Evolutionary conservation across 2,797 vertebrate genomes (phyloP).

Genomic region (Coracias cyanogaster): DNA sequence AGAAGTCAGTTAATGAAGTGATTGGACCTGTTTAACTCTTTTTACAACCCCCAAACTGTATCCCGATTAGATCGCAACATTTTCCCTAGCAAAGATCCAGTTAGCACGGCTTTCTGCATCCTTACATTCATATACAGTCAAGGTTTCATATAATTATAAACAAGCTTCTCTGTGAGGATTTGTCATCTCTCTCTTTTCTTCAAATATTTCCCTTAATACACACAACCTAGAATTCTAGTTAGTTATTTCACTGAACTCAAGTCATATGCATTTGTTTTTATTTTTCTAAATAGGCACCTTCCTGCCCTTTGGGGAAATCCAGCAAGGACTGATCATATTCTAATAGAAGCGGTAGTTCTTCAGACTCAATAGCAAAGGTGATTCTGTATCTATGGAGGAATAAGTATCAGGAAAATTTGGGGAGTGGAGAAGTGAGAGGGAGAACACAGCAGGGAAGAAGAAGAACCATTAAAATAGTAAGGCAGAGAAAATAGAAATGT

Average conservation of each 20-base stretch:
- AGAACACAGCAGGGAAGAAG: neutral
- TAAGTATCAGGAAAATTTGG: neutral
- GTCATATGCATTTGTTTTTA: neutral
- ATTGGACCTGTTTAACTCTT: neutral
- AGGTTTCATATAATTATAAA: neutral
- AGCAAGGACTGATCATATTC: neutral
- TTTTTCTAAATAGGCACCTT: neutral
- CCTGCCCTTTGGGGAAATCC: neutral
- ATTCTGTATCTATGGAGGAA: neutral
- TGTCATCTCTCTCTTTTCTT: neutral
- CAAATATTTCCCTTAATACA: neutral
- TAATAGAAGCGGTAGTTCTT: neutral
- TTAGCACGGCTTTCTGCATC: neutral
- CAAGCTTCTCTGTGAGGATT: neutral
- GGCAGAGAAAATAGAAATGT: neutral
- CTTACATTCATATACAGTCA: neutral
- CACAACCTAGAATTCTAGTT: neutral
- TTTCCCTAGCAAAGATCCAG: neutral
- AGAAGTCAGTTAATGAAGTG: neutral
- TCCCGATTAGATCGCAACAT: neutral
- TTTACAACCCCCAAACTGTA: neutral
- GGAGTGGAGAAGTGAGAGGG: neutral
- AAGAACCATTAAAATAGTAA: neutral
- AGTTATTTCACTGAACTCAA: neutral
- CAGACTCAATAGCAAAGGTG: neutral